Conservation (phyloP, 2,888 invertebrate species). For the Drosophila mettleri region DNA sequence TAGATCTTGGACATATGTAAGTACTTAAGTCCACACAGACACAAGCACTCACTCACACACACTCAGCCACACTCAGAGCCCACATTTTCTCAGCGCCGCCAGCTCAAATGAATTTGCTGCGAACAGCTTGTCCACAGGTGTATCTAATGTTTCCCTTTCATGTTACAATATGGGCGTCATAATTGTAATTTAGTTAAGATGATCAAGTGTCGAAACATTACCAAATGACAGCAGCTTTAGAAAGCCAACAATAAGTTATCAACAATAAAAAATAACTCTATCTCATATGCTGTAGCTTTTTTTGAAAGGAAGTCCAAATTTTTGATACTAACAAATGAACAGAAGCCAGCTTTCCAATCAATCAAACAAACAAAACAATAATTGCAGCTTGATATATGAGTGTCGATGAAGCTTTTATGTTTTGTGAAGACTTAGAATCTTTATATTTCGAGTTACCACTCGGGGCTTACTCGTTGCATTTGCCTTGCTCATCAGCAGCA, state of each 20-base stretch:
- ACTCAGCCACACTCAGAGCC: slow-evolving; percentile 24
- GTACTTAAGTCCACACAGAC: slow-evolving; percentile 28
- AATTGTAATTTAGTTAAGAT: slow-evolving; percentile 58
- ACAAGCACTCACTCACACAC: slow-evolving; percentile 7
- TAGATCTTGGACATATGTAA: slow-evolving; percentile 58
- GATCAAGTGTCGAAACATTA: slow-evolving; percentile 50
- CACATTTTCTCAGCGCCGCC: slow-evolving; percentile 65
- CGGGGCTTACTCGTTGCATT: too few species aligned
- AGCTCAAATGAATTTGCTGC: slow-evolving; percentile 51
- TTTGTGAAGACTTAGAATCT: background rate
- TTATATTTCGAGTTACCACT: too few species aligned
- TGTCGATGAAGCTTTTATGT: background rate
- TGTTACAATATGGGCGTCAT: slow-evolving; percentile 65
- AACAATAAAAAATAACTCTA: slow-evolving; percentile 12
- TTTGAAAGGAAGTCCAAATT: slow-evolving; percentile 1
- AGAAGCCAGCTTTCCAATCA: background rate
- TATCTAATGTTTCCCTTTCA: slow-evolving; percentile 53
- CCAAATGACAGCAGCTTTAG: slow-evolving; percentile 50
- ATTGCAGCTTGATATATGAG: background rate
- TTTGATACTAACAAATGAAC: slow-evolving; percentile 1
- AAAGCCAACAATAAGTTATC: slow-evolving; percentile 41
- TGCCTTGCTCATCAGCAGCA: too few species aligned
- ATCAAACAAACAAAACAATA: background rate
- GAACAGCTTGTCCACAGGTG: slow-evolving; percentile 50
- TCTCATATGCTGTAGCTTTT: background rate